Evolutionary conservation across 2,797 vertebrate species (phyloP).

Genomic region (Dicrostonyx torquatus): DNA sequence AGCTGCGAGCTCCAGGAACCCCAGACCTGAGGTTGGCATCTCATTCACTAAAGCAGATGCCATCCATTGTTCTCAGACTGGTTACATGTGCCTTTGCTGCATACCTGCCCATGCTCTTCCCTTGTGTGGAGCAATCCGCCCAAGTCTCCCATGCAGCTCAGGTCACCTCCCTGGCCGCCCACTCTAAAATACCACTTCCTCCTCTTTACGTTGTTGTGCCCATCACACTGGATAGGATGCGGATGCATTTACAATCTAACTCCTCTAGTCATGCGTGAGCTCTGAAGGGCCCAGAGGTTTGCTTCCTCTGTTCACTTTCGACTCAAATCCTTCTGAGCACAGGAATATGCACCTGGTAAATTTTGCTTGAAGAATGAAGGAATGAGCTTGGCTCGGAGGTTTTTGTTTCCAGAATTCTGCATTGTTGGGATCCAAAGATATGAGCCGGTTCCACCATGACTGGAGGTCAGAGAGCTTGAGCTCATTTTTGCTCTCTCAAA

Average conservation of each 20-base stretch:
- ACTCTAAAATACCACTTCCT: not conserved
- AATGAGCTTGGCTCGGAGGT: not conserved
- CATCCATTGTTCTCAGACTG: not conserved
- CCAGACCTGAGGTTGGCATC: not conserved
- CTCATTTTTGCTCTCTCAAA: too few species aligned
- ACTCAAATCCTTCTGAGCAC: not conserved
- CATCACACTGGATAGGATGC: not conserved
- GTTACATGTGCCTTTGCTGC: not conserved
- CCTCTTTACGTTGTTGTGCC: not conserved
- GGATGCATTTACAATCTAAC: not conserved
- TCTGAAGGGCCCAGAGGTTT: not conserved
- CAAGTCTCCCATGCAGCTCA: accelerated
- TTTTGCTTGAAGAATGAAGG: not conserved
- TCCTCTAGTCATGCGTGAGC: not conserved
- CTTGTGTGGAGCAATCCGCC: not conserved
- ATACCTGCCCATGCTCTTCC: not conserved
- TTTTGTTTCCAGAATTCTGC: not conserved
- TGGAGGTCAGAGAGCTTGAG: too few species aligned
- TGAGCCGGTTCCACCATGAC: too few species aligned
- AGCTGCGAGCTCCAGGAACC: not conserved
- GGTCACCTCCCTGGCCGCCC: not conserved
- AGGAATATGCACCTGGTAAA: not conserved
- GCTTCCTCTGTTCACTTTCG: not conserved
- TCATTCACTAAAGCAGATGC: not conserved
- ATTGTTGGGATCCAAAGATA: too few species aligned